Percentiles rank a stretch among this genome's conserved stretches.
phyloP scores from a whole-genome alignment of 2,113 vertebrate genomes.

The Microtus oregoni region DNA sequence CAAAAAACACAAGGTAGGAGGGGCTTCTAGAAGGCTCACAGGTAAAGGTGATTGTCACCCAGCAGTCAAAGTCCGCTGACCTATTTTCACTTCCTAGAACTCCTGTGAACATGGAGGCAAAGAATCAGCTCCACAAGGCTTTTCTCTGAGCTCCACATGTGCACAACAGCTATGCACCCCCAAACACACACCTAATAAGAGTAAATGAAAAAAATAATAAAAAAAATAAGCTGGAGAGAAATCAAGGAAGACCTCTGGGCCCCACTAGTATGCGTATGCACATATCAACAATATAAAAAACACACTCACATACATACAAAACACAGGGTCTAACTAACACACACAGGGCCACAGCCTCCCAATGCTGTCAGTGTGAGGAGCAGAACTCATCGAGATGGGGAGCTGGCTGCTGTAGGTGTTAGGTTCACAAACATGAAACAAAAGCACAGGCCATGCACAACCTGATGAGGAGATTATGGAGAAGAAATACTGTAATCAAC shows the following conservation, averaged over 20 bases:
- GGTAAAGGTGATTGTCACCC: background rate
- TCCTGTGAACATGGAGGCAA: background rate
- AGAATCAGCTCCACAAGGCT: background rate
- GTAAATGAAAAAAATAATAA: background rate
- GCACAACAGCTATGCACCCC: background rate
- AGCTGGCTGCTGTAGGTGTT: background rate
- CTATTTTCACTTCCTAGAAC: too few species aligned
- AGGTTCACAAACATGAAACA: background rate
- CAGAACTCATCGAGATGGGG: background rate
- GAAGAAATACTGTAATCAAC: background rate
- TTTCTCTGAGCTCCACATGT: background rate
- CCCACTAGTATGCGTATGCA: background rate
- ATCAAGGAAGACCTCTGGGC: background rate
- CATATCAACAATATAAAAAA: background rate
- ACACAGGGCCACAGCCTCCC: background rate
- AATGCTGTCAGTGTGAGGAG: background rate
- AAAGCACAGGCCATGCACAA: background rate
- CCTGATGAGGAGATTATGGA: background rate
- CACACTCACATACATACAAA: background rate
- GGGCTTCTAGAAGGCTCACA: background rate
- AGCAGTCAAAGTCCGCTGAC: background rate
- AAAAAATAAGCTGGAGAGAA: slow-evolving; percentile 9
- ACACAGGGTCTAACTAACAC: too few species aligned
- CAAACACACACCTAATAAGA: background rate
- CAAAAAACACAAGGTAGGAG: background rate